Conservation (phyloP, 2,888 invertebrate species). For the Brenthis ino region DNA sequence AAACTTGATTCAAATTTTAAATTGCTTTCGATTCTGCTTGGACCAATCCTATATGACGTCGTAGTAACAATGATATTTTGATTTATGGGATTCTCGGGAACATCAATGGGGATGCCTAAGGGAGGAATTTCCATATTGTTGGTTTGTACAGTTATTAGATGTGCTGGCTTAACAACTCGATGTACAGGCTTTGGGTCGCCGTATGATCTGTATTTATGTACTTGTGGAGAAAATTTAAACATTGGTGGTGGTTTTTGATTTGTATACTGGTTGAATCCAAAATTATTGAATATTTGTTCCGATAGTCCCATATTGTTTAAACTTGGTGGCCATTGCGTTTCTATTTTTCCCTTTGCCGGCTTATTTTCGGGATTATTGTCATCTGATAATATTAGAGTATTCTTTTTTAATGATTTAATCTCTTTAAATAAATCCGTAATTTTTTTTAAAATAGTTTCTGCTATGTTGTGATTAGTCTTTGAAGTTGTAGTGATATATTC, state of each 20-base stretch:
- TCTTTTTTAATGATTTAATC: slow-evolving; percentile 50
- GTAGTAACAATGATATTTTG: slow-evolving; percentile 63
- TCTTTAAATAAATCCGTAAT: slow-evolving; percentile 57
- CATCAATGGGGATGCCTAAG: slow-evolving; percentile 55
- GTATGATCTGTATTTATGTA: slow-evolving; percentile 37
- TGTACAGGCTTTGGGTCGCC: neutral
- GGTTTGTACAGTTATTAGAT: slow-evolving; percentile 63
- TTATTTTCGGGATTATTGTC: neutral
- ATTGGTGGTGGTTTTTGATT: slow-evolving; percentile 9
- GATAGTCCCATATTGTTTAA: neutral
- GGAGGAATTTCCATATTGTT: slow-evolving; percentile 64
- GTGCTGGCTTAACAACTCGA: slow-evolving; percentile 14
- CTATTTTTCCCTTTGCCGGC: neutral
- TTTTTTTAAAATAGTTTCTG: slow-evolving; percentile 49
- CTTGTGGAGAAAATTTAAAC: slow-evolving; percentile 33
- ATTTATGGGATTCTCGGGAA: slow-evolving; percentile 52
- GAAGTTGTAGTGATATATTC: slow-evolving; percentile 21
- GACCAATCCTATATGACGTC: slow-evolving; percentile 27
- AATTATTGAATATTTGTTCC: neutral
- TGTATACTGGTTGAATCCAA: slow-evolving; percentile 1
- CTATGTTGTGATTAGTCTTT: slow-evolving; percentile 36
- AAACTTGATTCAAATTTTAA: slow-evolving; percentile 2
- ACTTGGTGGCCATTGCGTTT: slow-evolving; percentile 18
- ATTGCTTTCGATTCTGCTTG: neutral
- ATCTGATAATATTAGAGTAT: slow-evolving; percentile 24